Evolutionary conservation across 2,113 vertebrate species (phyloP), one percentile per base, ranked within the genome.

Genomic region (Addax nasomaculatus): DNA sequence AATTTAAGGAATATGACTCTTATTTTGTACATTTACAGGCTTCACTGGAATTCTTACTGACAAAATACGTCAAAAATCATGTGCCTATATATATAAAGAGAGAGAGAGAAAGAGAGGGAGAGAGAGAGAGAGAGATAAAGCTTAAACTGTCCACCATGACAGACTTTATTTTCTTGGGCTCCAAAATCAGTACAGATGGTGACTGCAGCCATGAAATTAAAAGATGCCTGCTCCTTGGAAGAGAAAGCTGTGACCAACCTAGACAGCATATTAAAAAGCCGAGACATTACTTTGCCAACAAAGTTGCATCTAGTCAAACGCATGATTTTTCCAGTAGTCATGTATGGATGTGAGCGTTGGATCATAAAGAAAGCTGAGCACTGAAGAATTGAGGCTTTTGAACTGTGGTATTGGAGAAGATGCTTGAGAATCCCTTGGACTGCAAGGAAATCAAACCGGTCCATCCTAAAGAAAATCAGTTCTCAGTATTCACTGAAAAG

Each of bases 31-130:
- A 96, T 43, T 45, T 89, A 43, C 30, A 92, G 29, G 19, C 6
- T 67, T 93, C 13, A 45, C 2, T 95, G 3, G 78, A 96, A 96
- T 95, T 91, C 92, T 93, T 94, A 88, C 39, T 39, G 73, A 83
- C 27, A 93, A 96, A 92, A 90, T 73, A 96, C 5, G 4, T 87
- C 64, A 83, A 96, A 89, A 96, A 73, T 73, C 67, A 39, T 39
- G n/a, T 39, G n/a, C 17, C 0, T 39, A 25, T 39, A 6, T 70
- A 67, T 2, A 30, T 5, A 58, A 12, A 33, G n/a, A 33, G 33
- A 36, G 4, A 17, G 6, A 16, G 14, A 33, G 14, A 62, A 27
- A 67, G 64, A 70, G 9, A 70, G n/a, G 43, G 43, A 7, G 6
- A 43, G 43, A 43, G 29, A 33, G n/a, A 33, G 33, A 36, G 64